Base-by-base conservation (phyloP, 2,888 invertebrate species). In the Synanthedon myopaeformis region DNA sequence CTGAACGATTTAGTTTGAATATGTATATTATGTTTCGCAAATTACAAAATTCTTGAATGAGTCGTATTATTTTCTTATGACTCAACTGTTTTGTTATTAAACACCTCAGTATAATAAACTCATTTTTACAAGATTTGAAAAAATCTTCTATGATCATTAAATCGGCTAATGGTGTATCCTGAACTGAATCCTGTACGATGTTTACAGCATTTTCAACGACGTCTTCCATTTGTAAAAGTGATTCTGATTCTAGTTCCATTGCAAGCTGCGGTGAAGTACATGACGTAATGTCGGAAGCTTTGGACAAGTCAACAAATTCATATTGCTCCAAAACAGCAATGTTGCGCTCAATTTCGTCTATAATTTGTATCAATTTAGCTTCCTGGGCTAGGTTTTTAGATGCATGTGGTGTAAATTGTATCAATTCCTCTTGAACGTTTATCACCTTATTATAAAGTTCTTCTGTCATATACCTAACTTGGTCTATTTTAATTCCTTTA, bases 321-420 rank as follows among this genome's bases (percentile, higher is more conserved):
- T 72, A 79, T 59, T 82, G 73, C 64, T 83, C 76, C 53, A 85
- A 64, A 2, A 76, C 74, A 51, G 79, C 81, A 59, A 85, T 80
- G 57, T 73, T 79, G 14, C 60, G 76, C 64, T 85, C 78, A 12
- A 87, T 66, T 57, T 82, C 76, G 56, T 74, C 70, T 51, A 86
- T 65, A 10, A 71, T 68, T 61, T 82, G 70, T 54, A 85, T 74
- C 13, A 86, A 60, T 58, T 72, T 73, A 35, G 75, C 76, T 64
- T 82, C 82, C 57, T 75, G 67, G 1, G 67, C 65, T 49, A 76
- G 59, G 54, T 64, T 66, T 23, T 70, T 64, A 13, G 66, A 52
- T 1, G 70, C 54, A 51, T 69, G 66, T 19, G 77, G 63, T 41
- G 69, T 74, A 58, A 74, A 79, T 56, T 76, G 66, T 41, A 82